These are phyloP conservation scores for Tipula helvola DNA, from an alignment of 2,888 invertebrate genomes.

Conservation along the genomic window DNA sequence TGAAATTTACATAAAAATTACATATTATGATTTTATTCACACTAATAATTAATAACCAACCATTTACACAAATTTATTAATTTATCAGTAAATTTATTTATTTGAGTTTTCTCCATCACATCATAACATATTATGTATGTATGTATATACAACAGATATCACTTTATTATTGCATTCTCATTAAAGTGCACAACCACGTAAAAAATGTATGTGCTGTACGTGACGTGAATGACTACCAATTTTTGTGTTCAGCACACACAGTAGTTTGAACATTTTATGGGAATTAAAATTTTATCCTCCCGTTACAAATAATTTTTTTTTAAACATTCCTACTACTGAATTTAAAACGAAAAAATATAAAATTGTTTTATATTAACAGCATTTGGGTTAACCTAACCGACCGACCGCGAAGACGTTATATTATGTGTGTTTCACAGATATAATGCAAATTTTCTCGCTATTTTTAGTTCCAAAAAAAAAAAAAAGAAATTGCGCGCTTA, in stretches of 20 bases:
- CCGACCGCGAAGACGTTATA: not conserved
- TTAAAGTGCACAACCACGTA: conserved; percentile 9
- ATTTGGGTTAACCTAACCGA: conserved; percentile 4
- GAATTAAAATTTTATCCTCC: not conserved
- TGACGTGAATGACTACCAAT: conserved; percentile 7
- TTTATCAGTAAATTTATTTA: not conserved
- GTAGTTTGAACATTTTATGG: not conserved
- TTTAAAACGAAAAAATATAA: not conserved
- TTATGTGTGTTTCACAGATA: not conserved
- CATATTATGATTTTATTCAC: not conserved
- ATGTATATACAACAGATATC: not conserved
- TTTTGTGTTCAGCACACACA: not conserved
- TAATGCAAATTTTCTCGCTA: not conserved
- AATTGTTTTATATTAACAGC: not conserved
- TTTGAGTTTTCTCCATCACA: not conserved
- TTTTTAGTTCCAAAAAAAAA: not conserved
- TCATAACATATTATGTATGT: not conserved
- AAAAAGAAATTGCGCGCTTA: not conserved
- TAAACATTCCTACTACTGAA: not conserved
- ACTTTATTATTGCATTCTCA: conserved; percentile 6
- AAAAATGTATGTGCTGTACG: not conserved
- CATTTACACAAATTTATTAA: conserved; percentile 4
- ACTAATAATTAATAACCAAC: not conserved
- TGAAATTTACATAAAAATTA: not conserved
- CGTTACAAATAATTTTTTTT: not conserved